Conservation (phyloP, 2,797 vertebrate genomes). For the Sebastes cheni region DNA sequence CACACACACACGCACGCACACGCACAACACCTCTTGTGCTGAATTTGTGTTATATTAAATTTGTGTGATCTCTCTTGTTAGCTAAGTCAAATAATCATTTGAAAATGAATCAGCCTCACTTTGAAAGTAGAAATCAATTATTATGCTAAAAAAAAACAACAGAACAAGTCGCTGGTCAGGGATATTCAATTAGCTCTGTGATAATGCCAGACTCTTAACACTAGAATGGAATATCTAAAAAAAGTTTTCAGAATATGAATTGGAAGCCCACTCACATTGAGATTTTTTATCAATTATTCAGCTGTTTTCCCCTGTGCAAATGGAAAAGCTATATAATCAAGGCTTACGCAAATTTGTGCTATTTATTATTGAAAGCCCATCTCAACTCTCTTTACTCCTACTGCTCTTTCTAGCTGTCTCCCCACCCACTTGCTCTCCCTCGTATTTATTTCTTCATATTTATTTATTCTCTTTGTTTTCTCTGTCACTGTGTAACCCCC, state of each 20-base stretch:
- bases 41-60: not conserved
- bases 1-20: too few relatives aligned
- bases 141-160: not conserved
- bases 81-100: not conserved
- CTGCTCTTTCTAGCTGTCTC: conserved; percentile 1
- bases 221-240: conserved; percentile 19
- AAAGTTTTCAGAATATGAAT: conserved; percentile 16
- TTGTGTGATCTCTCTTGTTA: not conserved
- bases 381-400: conserved; percentile 10
- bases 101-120: not conserved
- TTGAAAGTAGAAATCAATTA: not conserved
- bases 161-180: not conserved
- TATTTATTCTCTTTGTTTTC: conserved; percentile 51
- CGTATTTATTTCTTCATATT: conserved; percentile 40
- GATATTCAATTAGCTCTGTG: conserved; percentile 8
- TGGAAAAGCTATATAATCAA: conserved; percentile 50
- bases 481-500: conserved; percentile 1
- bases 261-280: conserved; percentile 26
- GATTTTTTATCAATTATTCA: conserved; percentile 67
- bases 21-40: not conserved
- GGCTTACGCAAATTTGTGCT: conserved; percentile 24
- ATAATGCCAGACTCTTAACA: conserved; percentile 12
- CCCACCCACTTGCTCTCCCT: conserved; percentile 11
- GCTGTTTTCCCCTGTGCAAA: conserved; percentile 38
- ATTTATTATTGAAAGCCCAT: conserved; percentile 40